Evolutionary conservation across 1,140 invertebrate genomes (phyloP), one percentile per base, ranked within the genome.

Genomic region (Heliconius hewitsoni): DNA sequence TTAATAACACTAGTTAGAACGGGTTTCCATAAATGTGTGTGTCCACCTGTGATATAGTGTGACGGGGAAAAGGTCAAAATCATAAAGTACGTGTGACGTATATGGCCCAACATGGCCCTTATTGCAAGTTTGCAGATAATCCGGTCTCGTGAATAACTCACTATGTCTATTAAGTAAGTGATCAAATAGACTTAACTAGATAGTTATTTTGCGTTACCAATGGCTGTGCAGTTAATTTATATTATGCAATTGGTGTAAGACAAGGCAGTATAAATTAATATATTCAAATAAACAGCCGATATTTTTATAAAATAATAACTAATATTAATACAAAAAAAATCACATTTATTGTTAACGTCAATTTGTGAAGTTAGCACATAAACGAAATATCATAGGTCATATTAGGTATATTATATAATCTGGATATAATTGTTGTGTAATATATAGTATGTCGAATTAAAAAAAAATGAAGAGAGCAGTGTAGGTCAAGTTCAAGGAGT

Each of bases 241-340:
- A 66, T 30, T 66, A 66, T 66, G 60, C 13, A 30, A 66, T 66
- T 66, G 23, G 60, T 27, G 23, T 16, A 66, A 66, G 27, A 66
- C 23, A 66, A 30, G 27, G 1, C 11, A 66, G 23, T 30, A 66
- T 16, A 66, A 66, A 66, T 13, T 66, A 66, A 57, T 9, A 23
- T 23, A 57, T 23, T 30, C 0, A 27, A 66, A 27, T 66, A 66
- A 27, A 27, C 23, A 66, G 60, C 23, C 60, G 23, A 30, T 3
- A 16, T 66, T 23, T 16, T 27, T 66, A 66, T 5, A 66, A 27
- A n/a, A 42, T 39, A 37, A 39, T 23, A 72, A 39, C 16, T 42
- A 72, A 72, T 72, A 72, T 72, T 72, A 42, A 39, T n/a, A 72
- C 30, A 39, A 72, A 34, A 72, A 72, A 18, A 18, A 72, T 37